These are phyloP conservation scores for Aphelenchoides avenae DNA, from an alignment of 1,140 invertebrate genomes.

Conservation along the genomic window DNA sequence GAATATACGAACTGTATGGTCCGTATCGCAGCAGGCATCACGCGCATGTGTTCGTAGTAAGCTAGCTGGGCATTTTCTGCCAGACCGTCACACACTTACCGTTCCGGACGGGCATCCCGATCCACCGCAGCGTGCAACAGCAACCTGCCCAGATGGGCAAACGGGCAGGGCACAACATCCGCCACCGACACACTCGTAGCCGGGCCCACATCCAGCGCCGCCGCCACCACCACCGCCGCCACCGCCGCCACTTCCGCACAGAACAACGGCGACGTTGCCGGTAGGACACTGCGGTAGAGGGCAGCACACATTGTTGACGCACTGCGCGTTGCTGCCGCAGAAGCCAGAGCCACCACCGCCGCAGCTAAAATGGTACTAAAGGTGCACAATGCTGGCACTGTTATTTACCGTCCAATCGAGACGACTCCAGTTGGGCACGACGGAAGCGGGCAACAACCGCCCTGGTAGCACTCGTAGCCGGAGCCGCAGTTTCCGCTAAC, in stretches of 20 bases:
- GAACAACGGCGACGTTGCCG: no score
- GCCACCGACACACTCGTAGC: conserved; percentile 21
- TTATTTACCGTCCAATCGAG: not conserved
- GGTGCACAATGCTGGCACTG: not conserved
- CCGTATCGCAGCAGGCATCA: no score
- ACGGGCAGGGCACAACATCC: conserved; percentile 26
- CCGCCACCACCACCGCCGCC: not conserved
- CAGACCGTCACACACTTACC: conserved; percentile 9
- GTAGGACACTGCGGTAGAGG: conserved; percentile 21
- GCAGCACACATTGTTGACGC: conserved; percentile 44
- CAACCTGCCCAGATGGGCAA: conserved; percentile 13
- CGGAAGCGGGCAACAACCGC: conserved; percentile 47
- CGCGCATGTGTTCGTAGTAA: no score
- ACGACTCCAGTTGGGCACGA: conserved; percentile 24
- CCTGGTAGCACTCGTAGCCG: conserved; percentile 44
- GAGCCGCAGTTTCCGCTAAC: conserved; percentile 40
- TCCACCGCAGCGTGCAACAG: not conserved
- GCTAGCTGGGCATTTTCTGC: conserved; percentile 7
- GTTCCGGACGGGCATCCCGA: not conserved
- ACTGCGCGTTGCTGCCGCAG: conserved; percentile 4
- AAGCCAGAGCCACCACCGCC: not conserved
- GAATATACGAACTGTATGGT: conserved; percentile 8
- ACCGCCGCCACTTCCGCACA: no score
- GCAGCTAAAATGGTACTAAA: not conserved
- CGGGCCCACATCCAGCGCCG: conserved; percentile 1